Base-by-base conservation (phyloP, 1,140 invertebrate genomes). In the Brachionus asplanchnoidis region DNA sequence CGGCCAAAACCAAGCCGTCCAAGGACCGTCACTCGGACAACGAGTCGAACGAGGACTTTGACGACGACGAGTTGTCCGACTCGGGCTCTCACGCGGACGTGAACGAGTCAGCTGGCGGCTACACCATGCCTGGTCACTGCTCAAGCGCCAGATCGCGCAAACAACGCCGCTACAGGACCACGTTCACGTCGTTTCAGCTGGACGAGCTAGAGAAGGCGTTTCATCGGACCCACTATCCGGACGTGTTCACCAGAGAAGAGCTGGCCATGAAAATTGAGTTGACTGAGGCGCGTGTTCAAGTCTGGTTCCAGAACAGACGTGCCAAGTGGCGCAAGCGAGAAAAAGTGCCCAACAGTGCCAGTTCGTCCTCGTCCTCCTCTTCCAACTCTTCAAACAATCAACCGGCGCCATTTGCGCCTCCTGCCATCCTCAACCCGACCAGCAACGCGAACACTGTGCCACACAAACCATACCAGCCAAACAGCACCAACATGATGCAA, bases 301-400 rank as follows among this genome's bases (percentile, higher is more conserved):
- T 99, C 84, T 98, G 97, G 97, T 99, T 99, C 91, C 98, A 99
- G 92, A 99, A 99, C 91, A 92, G 97, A 78, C 92, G 97, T 75
- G 97, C 97, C 14, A 99, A 99, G 91, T 99, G 97, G 95, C 92
- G 97, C 80, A 99, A 99, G 92, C 97, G 97, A 90, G 97, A 99
- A 89, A 96, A 99, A 91, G 46, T 53, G 6, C 73, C 73, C 23
- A 77, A 77, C 11, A 98, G 97, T 28, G 79, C 50, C 23, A 42
- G 53, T 17, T 60, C 79, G 40, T 82, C 79, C 11, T 82, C 79
- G 9, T 82, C 78, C 17, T 40, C 78, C n/a, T 77, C 73, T 6
- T 50, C 73, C 28, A 46, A 28, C 26, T 77, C 73, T 14, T 46
- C 73, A 20, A 53, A 17, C 32, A 82, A 20, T 17, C 60, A 53